phyloP scores from a whole-genome alignment of 2,797 vertebrate genomes.

The Galaxias olidus region DNA sequence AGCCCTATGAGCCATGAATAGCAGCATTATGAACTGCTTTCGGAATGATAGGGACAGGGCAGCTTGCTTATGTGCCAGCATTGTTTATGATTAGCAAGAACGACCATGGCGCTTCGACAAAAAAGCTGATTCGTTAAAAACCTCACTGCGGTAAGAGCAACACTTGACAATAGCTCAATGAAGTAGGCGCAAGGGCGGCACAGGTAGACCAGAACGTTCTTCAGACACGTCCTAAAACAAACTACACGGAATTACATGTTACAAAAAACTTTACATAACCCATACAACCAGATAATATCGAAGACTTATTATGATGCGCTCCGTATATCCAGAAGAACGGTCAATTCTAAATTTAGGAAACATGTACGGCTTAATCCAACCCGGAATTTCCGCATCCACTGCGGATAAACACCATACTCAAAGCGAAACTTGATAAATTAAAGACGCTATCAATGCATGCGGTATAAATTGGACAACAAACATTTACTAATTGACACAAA shows the following conservation, averaged over 20 bases:
- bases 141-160: conserved; percentile 65
- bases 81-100: conserved; percentile 57
- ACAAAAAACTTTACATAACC: too few species aligned
- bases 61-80: conserved; percentile 54
- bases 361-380: conserved; percentile 1
- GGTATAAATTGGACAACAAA: too few species aligned
- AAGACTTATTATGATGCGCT: too few species aligned
- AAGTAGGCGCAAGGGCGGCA: conserved; percentile 33
- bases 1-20: conserved; percentile 60
- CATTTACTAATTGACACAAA: too few species aligned
- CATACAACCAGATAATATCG: too few species aligned
- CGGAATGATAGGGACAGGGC: conserved; percentile 39
- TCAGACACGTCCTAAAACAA: too few species aligned
- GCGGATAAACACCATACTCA: background rate
- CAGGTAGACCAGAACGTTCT: background rate
- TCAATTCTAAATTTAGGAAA: conserved; percentile 15
- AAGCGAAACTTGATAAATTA: background rate
- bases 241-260: too few species aligned
- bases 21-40: conserved; percentile 60
- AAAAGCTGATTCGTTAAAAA: conserved; percentile 82
- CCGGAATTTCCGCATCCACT: conserved; percentile 59
- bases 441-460: background rate
- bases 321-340: background rate
- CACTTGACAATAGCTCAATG: conserved; percentile 44
- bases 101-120: conserved; percentile 54